Percentiles rank a stretch among this genome's conserved stretches.
phyloP scores from a whole-genome alignment of 2,888 invertebrate genomes.

The Acronicta aceris region DNA sequence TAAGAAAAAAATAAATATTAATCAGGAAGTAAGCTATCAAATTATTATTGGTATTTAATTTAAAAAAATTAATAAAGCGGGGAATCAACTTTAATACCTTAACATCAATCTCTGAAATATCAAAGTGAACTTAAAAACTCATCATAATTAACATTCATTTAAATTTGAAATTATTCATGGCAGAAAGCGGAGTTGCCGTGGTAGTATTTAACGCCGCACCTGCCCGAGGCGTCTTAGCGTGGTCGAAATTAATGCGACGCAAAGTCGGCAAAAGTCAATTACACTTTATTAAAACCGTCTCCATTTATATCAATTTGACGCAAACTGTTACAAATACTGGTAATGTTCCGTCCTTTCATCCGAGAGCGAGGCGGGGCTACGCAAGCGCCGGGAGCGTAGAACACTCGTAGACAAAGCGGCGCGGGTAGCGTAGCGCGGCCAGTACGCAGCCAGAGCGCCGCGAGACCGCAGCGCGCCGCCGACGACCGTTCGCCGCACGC shows the following conservation, averaged over 20 bases:
- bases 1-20: too few species aligned
- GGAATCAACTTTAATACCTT: constrained; percentile 56
- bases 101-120: constrained; percentile 69
- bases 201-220: constrained; percentile 86
- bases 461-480: constrained; percentile 59
- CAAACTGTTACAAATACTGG: constrained; percentile 90
- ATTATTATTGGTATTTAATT: constrained; percentile 15
- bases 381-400: constrained; percentile 82
- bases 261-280: constrained; percentile 89
- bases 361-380: constrained; percentile 86
- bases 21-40: constrained; percentile 5
- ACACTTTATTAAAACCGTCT: constrained; percentile 89
- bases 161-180: constrained; percentile 86
- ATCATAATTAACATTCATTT: constrained; percentile 86
- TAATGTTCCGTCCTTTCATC: constrained; percentile 88
- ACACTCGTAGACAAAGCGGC: constrained; percentile 69
- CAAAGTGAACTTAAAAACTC: constrained; percentile 79
- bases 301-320: constrained; percentile 90
- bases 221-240: constrained; percentile 87
- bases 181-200: constrained; percentile 81
- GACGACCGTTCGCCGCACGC: constrained; percentile 72
- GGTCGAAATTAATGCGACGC: constrained; percentile 88
- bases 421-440: constrained; percentile 76
- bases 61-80: constrained; percentile 36
- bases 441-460: constrained; percentile 67